Percentiles rank a stretch among this genome's conserved stretches.
These are phyloP conservation scores for Ptychobarbus kaznakovi DNA, from an alignment of 2,797 vertebrate species.

Conservation along the genomic window DNA sequence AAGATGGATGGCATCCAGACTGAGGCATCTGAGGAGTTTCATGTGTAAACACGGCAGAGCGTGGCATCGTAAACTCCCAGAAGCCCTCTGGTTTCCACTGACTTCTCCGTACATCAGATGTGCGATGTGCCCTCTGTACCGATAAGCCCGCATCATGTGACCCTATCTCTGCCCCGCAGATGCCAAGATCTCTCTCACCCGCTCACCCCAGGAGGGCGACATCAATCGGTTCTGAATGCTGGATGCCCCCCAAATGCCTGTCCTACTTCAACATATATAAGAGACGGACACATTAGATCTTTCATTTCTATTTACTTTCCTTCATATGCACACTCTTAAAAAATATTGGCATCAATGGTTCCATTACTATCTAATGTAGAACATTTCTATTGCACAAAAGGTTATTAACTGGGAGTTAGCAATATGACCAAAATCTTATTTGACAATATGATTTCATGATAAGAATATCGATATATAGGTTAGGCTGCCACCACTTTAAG, in stretches of 20 bases:
- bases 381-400: no score
- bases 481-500: neutral
- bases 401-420: no score
- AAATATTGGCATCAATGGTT: neutral
- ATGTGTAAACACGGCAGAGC: slow-evolving; percentile 49
- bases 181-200: slow-evolving; percentile 73
- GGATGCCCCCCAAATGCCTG: neutral
- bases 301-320: neutral
- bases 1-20: slow-evolving; percentile 42
- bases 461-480: neutral
- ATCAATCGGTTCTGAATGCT: slow-evolving; percentile 4
- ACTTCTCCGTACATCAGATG: slow-evolving; percentile 76
- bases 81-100: slow-evolving; percentile 59
- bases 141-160: slow-evolving; percentile 80
- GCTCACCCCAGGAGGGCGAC: neutral
- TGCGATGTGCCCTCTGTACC: slow-evolving; percentile 80
- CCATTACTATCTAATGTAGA: neutral
- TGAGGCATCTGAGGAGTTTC: slow-evolving; percentile 35
- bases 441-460: no score
- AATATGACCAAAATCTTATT: no score
- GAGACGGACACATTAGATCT: neutral
- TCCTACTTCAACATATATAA: slow-evolving; percentile 35
- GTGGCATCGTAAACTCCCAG: slow-evolving; percentile 60
- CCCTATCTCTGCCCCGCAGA: slow-evolving; percentile 82
- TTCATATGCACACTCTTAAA: neutral